phyloP scores from a whole-genome alignment of 2,797 vertebrate species.

The Myotis daubentonii region DNA sequence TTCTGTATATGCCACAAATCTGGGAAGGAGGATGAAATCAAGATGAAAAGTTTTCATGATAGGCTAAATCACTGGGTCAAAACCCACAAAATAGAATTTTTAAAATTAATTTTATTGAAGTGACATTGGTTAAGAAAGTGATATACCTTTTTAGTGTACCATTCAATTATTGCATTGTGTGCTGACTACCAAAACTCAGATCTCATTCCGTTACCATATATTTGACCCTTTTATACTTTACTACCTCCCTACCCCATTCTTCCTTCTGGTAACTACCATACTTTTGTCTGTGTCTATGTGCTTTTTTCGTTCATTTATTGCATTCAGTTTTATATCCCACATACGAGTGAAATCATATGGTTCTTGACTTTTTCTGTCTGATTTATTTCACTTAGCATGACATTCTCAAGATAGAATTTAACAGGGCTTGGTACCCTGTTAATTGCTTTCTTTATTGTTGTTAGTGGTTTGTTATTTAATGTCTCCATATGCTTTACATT shows the following conservation, averaged over 20 bases:
- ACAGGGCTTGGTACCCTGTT: not conserved
- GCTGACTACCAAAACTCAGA: not conserved
- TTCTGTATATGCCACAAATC: slow-evolving; percentile 1
- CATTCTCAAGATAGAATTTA: slow-evolving; percentile 25
- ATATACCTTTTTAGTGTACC: not conserved
- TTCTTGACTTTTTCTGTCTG: not conserved
- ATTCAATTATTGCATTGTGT: not conserved
- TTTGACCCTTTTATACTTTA: not conserved
- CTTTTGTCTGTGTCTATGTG: not conserved
- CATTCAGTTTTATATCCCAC: not conserved
- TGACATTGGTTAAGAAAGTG: not conserved
- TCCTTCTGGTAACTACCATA: not conserved
- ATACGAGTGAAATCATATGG: not conserved
- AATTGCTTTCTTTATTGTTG: not conserved
- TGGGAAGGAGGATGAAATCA: not conserved
- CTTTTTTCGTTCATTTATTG: not conserved
- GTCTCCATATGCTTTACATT: not conserved
- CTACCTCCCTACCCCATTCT: not conserved
- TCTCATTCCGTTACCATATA: not conserved
- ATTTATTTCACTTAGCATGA: not conserved
- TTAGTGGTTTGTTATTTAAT: not conserved
- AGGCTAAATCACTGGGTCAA: not conserved
- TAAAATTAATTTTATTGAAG: not conserved
- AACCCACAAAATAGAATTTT: slow-evolving; percentile 14
- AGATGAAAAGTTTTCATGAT: not conserved